Conservation (phyloP, 2,797 vertebrate species). For the Spondyliosoma cantharus region DNA sequence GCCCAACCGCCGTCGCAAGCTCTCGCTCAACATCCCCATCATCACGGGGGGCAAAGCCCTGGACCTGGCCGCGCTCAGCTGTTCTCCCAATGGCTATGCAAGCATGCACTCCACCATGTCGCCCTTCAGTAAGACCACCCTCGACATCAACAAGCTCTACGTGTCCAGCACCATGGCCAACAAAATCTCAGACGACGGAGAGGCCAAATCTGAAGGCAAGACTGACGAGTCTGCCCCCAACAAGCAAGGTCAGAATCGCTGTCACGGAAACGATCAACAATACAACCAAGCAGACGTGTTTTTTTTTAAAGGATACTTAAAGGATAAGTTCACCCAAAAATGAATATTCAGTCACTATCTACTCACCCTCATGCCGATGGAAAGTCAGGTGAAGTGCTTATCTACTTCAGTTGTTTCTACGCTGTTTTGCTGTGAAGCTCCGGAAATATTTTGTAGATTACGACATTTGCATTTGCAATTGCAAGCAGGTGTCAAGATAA, state of each 20-base stretch:
- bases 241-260: slow-evolving; percentile 86
- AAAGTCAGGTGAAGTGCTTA: no score
- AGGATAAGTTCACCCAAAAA: no score
- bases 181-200: slow-evolving; percentile 89
- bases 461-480: no score
- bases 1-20: slow-evolving; percentile 93
- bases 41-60: slow-evolving; percentile 96
- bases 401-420: no score
- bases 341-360: no score
- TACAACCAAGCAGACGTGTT: background rate
- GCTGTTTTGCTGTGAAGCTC: no score
- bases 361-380: no score
- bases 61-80: slow-evolving; percentile 93
- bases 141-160: slow-evolving; percentile 96
- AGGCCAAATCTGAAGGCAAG: slow-evolving; percentile 83
- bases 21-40: slow-evolving; percentile 98
- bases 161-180: slow-evolving; percentile 88
- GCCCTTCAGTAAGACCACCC: slow-evolving; percentile 92
- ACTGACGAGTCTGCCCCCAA: slow-evolving; percentile 81
- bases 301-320: no score
- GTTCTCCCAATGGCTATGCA: slow-evolving; percentile 92
- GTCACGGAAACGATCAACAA: background rate
- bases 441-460: no score
- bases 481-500: no score
- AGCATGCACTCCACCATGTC: slow-evolving; percentile 87